Evolutionary conservation across 2,113 vertebrate genomes (phyloP).

Genomic region (Phycodurus eques): DNA sequence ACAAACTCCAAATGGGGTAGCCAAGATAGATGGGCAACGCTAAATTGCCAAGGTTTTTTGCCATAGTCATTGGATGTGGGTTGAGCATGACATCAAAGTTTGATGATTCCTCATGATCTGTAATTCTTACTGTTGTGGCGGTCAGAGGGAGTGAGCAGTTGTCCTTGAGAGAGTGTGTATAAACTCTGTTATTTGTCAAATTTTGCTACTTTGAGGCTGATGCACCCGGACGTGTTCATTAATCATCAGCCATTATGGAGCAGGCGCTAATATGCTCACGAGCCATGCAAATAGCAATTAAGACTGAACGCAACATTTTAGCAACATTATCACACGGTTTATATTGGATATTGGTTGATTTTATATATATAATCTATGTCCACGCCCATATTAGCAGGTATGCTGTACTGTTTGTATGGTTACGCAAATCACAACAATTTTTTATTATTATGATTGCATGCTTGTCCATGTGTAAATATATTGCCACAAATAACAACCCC

Average conservation of each 20-base stretch:
- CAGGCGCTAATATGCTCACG: conserved; percentile 5
- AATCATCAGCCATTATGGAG: background rate
- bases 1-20: background rate
- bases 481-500: background rate
- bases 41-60: background rate
- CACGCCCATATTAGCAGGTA: background rate
- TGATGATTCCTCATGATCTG: background rate
- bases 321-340: background rate
- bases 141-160: background rate
- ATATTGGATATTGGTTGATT: background rate
- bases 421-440: no score
- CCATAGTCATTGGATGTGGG: background rate
- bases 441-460: background rate
- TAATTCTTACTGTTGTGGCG: background rate
- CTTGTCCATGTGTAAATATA: background rate
- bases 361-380: background rate
- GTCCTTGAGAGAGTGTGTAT: conserved; percentile 4
- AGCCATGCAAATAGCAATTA: conserved; percentile 10
- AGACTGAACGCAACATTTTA: background rate
- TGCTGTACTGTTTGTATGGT: no score
- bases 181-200: conserved; percentile 1
- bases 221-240: conserved; percentile 7
- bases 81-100: background rate
- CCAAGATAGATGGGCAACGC: background rate
- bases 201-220: conserved; percentile 7